phyloP scores from a whole-genome alignment of 2,797 vertebrate genomes.

The Pagetopsis macropterus region DNA sequence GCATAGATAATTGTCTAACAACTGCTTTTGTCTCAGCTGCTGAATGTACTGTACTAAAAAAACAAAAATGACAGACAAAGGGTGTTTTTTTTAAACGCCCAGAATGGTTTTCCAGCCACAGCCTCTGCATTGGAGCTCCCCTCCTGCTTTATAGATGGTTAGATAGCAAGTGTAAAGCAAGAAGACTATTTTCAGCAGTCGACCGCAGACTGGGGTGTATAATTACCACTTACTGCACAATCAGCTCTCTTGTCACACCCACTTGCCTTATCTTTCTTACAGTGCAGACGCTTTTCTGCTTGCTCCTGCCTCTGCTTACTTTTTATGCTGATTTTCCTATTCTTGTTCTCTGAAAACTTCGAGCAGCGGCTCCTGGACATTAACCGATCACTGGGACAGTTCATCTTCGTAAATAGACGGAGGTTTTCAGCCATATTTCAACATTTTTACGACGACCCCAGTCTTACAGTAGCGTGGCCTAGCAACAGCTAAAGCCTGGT shows the following conservation, averaged over 20 bases:
- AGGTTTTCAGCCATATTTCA: too few species aligned
- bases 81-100: background rate
- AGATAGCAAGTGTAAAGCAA: slow-evolving; percentile 63
- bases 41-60: slow-evolving; percentile 45
- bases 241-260: slow-evolving; percentile 73
- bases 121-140: slow-evolving; percentile 39
- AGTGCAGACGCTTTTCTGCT: too few species aligned
- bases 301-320: too few species aligned
- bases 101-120: slow-evolving; percentile 36
- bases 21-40: slow-evolving; percentile 1
- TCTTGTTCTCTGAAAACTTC: too few species aligned
- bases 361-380: too few species aligned
- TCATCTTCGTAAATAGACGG: too few species aligned
- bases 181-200: slow-evolving; percentile 70
- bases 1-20: slow-evolving; percentile 27
- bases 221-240: slow-evolving; percentile 79
- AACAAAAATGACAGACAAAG: slow-evolving; percentile 58
- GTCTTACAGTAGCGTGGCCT: too few species aligned
- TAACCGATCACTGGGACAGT: too few species aligned
- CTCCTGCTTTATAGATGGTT: slow-evolving; percentile 46
- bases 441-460: too few species aligned
- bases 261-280: too few species aligned
- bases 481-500: too few species aligned
- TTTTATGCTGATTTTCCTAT: too few species aligned
- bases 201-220: slow-evolving; percentile 68